phyloP scores from a whole-genome alignment of 1,140 invertebrate species.

The Drosophila bocki region DNA sequence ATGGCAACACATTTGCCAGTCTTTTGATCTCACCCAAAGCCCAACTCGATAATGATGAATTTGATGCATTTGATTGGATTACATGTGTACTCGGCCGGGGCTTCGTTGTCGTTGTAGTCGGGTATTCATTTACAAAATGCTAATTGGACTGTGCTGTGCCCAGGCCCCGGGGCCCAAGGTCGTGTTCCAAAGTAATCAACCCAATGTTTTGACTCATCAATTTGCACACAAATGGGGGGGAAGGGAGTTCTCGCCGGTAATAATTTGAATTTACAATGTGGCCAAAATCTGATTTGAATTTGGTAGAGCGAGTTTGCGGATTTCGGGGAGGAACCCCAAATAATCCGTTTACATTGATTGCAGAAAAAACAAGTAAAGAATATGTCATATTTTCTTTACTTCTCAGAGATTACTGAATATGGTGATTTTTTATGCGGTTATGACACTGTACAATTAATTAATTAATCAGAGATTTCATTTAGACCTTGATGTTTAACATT shows the following conservation, averaged over 20 bases:
- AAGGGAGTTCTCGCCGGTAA: neutral
- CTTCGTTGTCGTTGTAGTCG: neutral
- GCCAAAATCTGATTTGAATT: conserved; percentile 22
- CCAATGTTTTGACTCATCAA: conserved; percentile 9
- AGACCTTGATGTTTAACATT: no score
- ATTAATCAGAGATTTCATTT: neutral
- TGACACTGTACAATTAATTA: neutral
- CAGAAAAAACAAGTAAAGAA: neutral
- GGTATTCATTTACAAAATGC: conserved; percentile 58
- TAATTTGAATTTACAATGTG: conserved; percentile 22
- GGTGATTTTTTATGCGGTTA: neutral
- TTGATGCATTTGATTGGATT: conserved; percentile 69
- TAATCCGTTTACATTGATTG: conserved; percentile 5
- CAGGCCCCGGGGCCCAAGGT: conserved; percentile 36
- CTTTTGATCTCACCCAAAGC: conserved; percentile 57
- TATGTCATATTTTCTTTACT: neutral
- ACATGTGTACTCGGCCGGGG: conserved; percentile 41
- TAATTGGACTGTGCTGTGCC: conserved; percentile 50
- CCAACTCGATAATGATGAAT: conserved; percentile 60
- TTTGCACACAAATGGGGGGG: conserved; percentile 12
- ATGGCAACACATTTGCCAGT: conserved; percentile 57
- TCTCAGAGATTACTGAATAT: neutral
- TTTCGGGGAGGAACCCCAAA: neutral
- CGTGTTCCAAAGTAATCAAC: conserved; percentile 29
- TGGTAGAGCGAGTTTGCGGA: neutral